Conservation (phyloP, 2,113 vertebrate species). For the Microtus richardsoni region DNA sequence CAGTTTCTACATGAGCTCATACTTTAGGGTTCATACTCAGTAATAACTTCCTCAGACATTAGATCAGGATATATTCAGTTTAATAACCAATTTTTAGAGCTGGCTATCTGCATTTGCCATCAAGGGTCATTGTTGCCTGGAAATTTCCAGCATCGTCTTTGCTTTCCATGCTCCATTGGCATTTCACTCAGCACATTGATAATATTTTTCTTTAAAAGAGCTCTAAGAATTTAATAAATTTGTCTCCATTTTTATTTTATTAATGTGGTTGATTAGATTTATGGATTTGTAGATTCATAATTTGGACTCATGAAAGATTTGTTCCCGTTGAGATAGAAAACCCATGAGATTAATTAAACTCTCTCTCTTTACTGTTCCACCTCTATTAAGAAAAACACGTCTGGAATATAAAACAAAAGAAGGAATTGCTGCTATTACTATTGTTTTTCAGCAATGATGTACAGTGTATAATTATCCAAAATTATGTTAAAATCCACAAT, state of each 20-base stretch:
- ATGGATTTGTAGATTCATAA: slow-evolving; percentile 57
- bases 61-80: slow-evolving; percentile 11
- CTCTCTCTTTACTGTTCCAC: not conserved
- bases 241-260: slow-evolving; percentile 42
- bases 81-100: slow-evolving; percentile 48
- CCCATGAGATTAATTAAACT: slow-evolving; percentile 49
- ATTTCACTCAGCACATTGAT: not conserved
- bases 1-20: slow-evolving; percentile 31
- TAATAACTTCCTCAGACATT: slow-evolving; percentile 17
- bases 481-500: slow-evolving; percentile 35
- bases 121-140: not conserved
- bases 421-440: slow-evolving; percentile 49
- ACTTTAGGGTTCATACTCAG: slow-evolving; percentile 18
- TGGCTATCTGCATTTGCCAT: not conserved
- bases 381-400: slow-evolving; percentile 66
- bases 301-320: slow-evolving; percentile 44
- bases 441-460: slow-evolving; percentile 71
- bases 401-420: slow-evolving; percentile 53
- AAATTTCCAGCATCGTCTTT: not conserved
- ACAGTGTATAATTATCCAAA: slow-evolving; percentile 62
- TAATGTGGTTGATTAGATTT: slow-evolving; percentile 47
- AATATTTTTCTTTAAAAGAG: slow-evolving; percentile 47
- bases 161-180: slow-evolving; percentile 6
- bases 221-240: slow-evolving; percentile 43
- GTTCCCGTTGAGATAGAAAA: slow-evolving; percentile 27